Conservation (phyloP, 2,113 vertebrate genomes). For the Pimephales promelas region DNA sequence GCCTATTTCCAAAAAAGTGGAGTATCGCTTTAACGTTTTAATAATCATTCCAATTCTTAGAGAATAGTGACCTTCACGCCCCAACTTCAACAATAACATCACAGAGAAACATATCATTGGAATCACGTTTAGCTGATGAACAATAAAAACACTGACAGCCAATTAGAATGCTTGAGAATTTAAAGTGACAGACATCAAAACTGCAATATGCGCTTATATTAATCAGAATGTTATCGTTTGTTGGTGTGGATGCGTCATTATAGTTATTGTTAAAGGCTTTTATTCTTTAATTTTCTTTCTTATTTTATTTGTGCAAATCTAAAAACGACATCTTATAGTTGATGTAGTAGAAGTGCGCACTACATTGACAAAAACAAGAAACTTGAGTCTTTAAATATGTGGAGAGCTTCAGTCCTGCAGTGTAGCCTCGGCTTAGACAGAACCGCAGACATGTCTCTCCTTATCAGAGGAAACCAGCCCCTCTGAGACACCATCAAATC, state of each 20-base stretch:
- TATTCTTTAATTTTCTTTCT: not conserved
- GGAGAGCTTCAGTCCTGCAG: slow-evolving; percentile 7
- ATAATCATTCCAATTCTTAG: not conserved
- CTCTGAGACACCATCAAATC: slow-evolving; percentile 29
- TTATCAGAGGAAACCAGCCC: slow-evolving; percentile 41
- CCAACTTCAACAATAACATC: not conserved
- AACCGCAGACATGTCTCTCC: slow-evolving; percentile 27
- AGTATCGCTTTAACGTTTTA: not conserved
- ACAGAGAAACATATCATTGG: not conserved
- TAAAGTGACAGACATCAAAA: not conserved
- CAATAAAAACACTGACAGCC: not conserved
- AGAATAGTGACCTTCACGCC: not conserved
- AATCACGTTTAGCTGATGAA: not conserved
- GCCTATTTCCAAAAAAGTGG: too few species aligned
- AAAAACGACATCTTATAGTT: not conserved
- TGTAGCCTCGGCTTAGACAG: slow-evolving; percentile 3
- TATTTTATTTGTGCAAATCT: not conserved
- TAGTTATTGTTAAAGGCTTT: not conserved
- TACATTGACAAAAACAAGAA: not conserved
- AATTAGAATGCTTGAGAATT: not conserved
- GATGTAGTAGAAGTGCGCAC: not conserved
- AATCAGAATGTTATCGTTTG: not conserved
- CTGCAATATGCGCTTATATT: not conserved
- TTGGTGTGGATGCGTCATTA: not conserved
- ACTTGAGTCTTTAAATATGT: not conserved